Base-by-base conservation (phyloP, 2,113 vertebrate genomes). In the Lipotes vexillifer region DNA sequence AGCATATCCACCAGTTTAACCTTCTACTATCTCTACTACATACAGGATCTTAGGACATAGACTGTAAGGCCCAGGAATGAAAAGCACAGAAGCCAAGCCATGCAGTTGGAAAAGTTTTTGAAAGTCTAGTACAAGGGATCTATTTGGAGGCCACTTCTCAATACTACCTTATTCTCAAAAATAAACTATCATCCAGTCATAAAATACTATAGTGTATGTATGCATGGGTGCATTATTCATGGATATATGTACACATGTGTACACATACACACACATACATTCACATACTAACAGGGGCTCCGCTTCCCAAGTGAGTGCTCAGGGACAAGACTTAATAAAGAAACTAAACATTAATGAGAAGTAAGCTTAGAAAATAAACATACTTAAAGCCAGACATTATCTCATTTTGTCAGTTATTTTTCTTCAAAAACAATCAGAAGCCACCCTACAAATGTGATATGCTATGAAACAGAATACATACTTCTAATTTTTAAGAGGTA, bases 321-420 rank as follows among this genome's bases (percentile, higher is more conserved):
- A 69, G 61, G n/a, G 84, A 80, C 31, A 63, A 88, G 18, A 94
- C 49, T 33, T 78, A 68, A 25, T 57, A 77, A 61, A 71, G 69
- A 87, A 49, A 41, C 33, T 75, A 71, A 87, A 88, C 5, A 57
- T 46, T 18, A 55, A 41, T 10, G 66, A 89, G 55, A 10, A 87
- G 41, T 0, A 63, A 84, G 33, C 52, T 78, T 75, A 71, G 27
- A 36, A 72, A 81, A 77, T n/a, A 65, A 57, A 81, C 38, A 72
- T 61, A 84, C 38, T 59, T 69, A 74, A 82, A 38, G 59, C 1
- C 61, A 93, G 74, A 93, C 15, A 52, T 31, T 78, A 77, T 77
- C 27, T 83, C 11, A 81, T 68, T 75, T 65, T 96, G 31, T 52
- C 31, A 77, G 55, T 77, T 69, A 77, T 36, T 95, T 96, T 97